Percentiles rank a stretch among this genome's conserved stretches.
These are phyloP conservation scores for Leptinotarsa juncta DNA, from an alignment of 2,888 invertebrate species.

Conservation along the genomic window DNA sequence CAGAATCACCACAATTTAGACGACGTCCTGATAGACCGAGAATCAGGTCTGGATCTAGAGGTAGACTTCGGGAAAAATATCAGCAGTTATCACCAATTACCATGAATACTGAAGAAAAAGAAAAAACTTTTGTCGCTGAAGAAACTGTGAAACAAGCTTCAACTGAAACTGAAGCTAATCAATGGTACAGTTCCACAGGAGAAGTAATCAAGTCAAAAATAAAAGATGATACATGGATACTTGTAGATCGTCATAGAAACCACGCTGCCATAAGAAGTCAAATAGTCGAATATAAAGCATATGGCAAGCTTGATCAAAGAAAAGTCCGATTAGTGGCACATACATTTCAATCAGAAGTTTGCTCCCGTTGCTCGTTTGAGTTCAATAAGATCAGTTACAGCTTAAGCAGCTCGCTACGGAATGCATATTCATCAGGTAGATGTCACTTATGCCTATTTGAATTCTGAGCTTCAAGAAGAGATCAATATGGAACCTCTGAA, in stretches of 20 bases:
- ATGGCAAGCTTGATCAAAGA: conserved; percentile 42
- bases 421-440: too few relatives aligned
- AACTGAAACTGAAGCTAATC: too few relatives aligned
- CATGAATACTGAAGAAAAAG: background rate
- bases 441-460: conserved; percentile 32
- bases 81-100: background rate
- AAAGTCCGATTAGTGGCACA: conserved; percentile 13
- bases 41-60: conserved; percentile 2
- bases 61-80: conserved; percentile 5
- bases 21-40: conserved; percentile 26
- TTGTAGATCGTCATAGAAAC: conserved; percentile 39
- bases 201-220: conserved; percentile 37
- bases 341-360: background rate
- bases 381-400: conserved; percentile 25
- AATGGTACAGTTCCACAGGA: conserved; percentile 28
- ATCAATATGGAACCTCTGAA: conserved; percentile 41
- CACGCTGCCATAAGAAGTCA: too few relatives aligned
- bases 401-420: conserved; percentile 40
- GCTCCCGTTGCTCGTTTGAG: too few relatives aligned
- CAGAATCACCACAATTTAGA: too few relatives aligned
- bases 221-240: conserved; percentile 18
- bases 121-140: background rate
- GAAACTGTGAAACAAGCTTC: conserved; percentile 19
- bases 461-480: conserved; percentile 37
- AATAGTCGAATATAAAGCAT: conserved; percentile 31